Evolutionary conservation across 2,797 vertebrate species (phyloP), one percentile per base, ranked within the genome.

Genomic region (Eulemur mongoz): DNA sequence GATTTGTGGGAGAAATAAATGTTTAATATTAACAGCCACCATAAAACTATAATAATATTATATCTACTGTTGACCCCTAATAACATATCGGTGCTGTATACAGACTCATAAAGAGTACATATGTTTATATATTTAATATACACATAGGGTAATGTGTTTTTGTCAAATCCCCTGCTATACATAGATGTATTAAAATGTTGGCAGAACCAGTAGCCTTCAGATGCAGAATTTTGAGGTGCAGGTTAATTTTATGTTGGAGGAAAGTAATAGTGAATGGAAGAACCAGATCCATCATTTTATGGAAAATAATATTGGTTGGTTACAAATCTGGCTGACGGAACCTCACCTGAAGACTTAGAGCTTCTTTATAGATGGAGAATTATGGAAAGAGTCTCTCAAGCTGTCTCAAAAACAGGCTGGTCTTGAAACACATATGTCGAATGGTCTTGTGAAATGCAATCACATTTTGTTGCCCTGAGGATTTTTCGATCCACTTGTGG

Each of bases 401-500:
- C 81, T 90, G 50, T 81, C 87, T 96, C 69, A 43, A 80, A 80
- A 93, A 52, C 83, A 87, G 20, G 50, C 69, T 52, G 70, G 43
- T 52, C 83, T 95, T 78, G 45, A 93, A 88, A 78, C 20, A 11
- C n/a, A 67, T 38, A 43, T 1, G 70, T 69, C 27, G 10, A 94
- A 50, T n/a, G 90, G 82, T 63, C 69, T 92, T 45, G 72, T 43
- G 80, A 93, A 69, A 13, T 78, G 30, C 93, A 86, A 67, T 79
- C 78, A 30, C 83, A 65, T 70, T 57, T 72, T 82, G 91, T 86
- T 93, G 88, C 54, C 84, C 69, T 50, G 82, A 92, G 92, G 93
- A 97, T 95, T 96, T 94, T 94, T 92, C 81, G 82, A 63, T 88
- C 89, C 17, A 59, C 59, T 94, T 76, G 73, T 89, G 96, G 93